Evolutionary conservation across 2,113 vertebrate species (phyloP).

Genomic region (Pantherophis guttatus): DNA sequence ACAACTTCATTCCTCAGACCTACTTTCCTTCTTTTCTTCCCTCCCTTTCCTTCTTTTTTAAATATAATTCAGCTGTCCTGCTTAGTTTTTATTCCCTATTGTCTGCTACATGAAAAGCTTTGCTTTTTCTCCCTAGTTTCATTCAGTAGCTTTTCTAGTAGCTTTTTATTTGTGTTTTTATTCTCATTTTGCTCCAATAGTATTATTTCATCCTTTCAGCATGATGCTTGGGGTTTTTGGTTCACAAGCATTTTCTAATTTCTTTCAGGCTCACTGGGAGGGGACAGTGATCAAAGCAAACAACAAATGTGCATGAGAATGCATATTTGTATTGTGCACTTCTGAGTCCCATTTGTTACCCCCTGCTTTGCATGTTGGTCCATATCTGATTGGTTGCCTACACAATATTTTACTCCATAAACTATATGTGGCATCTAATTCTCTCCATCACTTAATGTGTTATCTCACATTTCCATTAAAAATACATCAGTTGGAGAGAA

Average conservation of each 20-base stretch:
- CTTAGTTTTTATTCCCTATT: neutral
- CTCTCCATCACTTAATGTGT: conserved; percentile 22
- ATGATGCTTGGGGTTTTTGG: neutral
- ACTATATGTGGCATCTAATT: conserved; percentile 24
- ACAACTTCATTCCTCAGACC: neutral
- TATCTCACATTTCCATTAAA: conserved; percentile 10
- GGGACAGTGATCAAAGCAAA: conserved; percentile 17
- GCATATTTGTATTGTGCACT: conserved; percentile 15
- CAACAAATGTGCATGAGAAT: conserved; percentile 7
- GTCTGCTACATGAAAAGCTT: conserved; percentile 5
- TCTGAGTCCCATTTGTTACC: neutral
- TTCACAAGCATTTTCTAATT: conserved; percentile 26
- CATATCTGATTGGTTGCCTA: conserved; percentile 13
- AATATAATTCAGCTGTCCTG: conserved; percentile 3
- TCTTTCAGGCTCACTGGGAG: conserved; percentile 19
- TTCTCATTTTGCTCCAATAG: neutral
- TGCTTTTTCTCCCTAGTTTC: fast-evolving
- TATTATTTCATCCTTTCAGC: conserved; percentile 11
- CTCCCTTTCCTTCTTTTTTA: neutral
- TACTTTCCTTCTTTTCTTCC: neutral
- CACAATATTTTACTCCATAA: conserved; percentile 9
- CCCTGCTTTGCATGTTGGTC: neutral
- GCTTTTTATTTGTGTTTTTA: neutral
- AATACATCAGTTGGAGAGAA: conserved; percentile 36
- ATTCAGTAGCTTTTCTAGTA: neutral